A percentile compares a stretch with the other conserved stretches of the same genome.
Conservation (phyloP, 2,888 invertebrate species). For the Taphrorychus bicolor region DNA sequence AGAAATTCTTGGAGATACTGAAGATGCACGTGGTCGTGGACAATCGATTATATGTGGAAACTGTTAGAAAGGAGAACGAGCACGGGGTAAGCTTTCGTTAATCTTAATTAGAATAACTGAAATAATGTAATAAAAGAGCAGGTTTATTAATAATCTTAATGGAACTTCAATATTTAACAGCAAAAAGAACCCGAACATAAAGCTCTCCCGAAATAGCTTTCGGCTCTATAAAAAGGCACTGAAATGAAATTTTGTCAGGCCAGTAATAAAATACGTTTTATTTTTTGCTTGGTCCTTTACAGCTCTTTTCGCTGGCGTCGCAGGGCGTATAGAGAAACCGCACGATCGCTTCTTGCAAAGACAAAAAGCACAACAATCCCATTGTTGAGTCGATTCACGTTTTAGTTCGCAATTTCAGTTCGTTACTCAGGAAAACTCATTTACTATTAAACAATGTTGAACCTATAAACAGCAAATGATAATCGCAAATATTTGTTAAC, state of each 20-base stretch:
- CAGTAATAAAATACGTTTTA: not conserved
- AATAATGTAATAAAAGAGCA: not conserved
- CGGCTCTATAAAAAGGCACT: not conserved
- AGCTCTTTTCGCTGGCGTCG: not conserved
- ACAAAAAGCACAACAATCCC: conserved; percentile 2
- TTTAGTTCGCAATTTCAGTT: conserved; percentile 13
- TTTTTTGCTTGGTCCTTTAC: not conserved
- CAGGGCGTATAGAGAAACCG: not conserved
- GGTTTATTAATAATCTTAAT: not conserved
- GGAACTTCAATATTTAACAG: not conserved
- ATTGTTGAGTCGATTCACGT: conserved; percentile 25
- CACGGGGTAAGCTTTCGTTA: conserved; percentile 3
- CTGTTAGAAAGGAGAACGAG: conserved; percentile 72
- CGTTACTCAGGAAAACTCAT: conserved; percentile 27
- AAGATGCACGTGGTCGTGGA: conserved; percentile 84
- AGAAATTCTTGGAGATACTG: conserved; percentile 77
- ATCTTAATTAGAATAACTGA: too few species aligned
- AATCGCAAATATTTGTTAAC: not conserved
- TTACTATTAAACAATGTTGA: conserved; percentile 1
- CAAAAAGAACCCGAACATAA: not conserved
- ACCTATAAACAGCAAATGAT: not conserved
- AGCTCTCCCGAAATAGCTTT: not conserved
- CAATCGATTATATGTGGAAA: conserved; percentile 73
- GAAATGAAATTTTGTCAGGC: not conserved
- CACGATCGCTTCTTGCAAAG: not conserved